These are phyloP conservation scores for Labeo calbasu DNA, from an alignment of 2,797 vertebrate species.

Conservation along the genomic window DNA sequence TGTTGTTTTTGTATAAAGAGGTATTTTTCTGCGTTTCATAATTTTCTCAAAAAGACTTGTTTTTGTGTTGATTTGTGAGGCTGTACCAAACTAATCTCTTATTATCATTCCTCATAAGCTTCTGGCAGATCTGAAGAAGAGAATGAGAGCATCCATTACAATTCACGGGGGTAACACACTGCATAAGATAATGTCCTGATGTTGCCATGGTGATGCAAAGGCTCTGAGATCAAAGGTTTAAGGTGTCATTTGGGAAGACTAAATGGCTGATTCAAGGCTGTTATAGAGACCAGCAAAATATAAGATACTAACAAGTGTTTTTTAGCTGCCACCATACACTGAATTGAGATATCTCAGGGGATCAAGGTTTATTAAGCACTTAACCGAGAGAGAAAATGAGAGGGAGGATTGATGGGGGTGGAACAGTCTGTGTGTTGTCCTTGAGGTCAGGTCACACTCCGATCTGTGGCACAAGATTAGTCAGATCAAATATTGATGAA, in stretches of 20 bases:
- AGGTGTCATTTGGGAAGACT: constrained; percentile 20
- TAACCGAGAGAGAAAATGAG: constrained; percentile 7
- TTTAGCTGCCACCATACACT: neutral
- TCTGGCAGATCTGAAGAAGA: constrained; percentile 43
- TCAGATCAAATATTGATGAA: constrained; percentile 17
- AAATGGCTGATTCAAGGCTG: constrained; percentile 15
- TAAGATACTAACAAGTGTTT: neutral
- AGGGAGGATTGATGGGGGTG: neutral
- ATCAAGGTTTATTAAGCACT: constrained; percentile 20
- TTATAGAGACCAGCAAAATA: neutral
- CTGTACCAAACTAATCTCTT: constrained; percentile 38
- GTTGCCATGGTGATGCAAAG: constrained; percentile 54
- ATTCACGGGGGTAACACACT: constrained; percentile 42
- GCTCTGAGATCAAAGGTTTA: constrained; percentile 36
- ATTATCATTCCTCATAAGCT: constrained; percentile 44
- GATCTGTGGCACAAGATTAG: neutral
- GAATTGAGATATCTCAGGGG: neutral
- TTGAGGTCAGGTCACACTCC: constrained; percentile 16
- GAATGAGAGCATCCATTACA: constrained; percentile 40
- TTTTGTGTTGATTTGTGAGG: neutral
- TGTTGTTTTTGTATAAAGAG: neutral
- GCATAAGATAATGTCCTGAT: constrained; percentile 26
- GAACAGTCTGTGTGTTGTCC: neutral
- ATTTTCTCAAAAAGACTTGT: neutral
- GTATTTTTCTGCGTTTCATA: neutral